Conservation (phyloP, 1,140 invertebrate species). For the Caerostris darwini region DNA sequence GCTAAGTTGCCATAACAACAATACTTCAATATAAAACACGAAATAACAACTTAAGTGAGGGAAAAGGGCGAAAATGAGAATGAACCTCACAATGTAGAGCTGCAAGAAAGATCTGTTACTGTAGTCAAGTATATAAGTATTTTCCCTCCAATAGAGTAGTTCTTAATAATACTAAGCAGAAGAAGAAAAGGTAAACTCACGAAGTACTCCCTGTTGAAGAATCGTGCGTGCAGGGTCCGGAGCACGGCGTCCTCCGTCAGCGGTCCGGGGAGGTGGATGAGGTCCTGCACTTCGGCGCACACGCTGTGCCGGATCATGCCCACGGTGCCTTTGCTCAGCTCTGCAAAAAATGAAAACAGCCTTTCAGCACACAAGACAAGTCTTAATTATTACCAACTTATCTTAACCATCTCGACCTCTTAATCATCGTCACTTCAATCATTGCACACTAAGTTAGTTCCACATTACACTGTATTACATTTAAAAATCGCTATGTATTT, state of each 20-base stretch:
- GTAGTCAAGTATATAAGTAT: neutral
- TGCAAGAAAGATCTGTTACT: neutral
- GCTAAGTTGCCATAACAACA: no score
- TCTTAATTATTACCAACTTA: no score
- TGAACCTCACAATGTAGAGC: neutral
- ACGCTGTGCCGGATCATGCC: conserved; percentile 74
- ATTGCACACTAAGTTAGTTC: no score
- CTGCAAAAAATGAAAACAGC: conserved; percentile 10
- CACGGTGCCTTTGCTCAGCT: conserved; percentile 72
- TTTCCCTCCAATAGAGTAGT: neutral
- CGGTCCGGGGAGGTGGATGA: conserved; percentile 94
- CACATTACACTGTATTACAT: no score
- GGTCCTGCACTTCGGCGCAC: conserved; percentile 88
- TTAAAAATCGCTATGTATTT: no score
- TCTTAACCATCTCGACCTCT: no score
- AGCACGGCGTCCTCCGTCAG: conserved; percentile 96
- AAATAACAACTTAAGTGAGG: no score
- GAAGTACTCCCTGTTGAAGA: conserved; percentile 92
- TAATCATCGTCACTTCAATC: no score
- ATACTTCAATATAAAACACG: no score
- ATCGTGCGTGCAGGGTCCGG: conserved; percentile 93
- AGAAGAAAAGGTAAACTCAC: conserved; percentile 85
- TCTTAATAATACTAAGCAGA: neutral
- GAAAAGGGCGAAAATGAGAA: no score
- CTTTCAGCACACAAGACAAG: no score